Evolutionary conservation across 2,888 invertebrate species (phyloP), one percentile per base, ranked within the genome.

Genomic region (Hydrotaea diabolus): DNA sequence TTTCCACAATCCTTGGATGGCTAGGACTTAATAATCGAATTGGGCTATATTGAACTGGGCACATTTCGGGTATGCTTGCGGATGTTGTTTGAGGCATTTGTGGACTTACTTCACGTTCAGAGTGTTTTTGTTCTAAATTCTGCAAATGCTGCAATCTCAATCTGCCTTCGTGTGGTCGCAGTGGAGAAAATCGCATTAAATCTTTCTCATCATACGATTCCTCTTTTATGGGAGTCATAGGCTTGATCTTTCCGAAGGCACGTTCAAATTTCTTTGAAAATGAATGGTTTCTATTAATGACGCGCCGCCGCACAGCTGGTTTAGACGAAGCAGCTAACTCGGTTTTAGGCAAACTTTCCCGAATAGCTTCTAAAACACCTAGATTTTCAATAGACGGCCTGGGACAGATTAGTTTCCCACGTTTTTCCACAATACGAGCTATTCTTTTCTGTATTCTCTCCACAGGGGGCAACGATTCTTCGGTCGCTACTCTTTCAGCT

Each of bases 371-470:
- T 4, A 81, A 57, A n/a, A 74, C 26, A 21, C 64, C 77, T 11
- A 84, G 49, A 13, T 39, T 3, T 39, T 80, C 84, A 36, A 79
- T 59, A 17, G 81, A 81, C 0, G 75, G 78, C 11, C 57, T 64
- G 2, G 75, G 64, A 13, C 72, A 11, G 8, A 19, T 0, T 17
- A 9, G 13, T 4, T 64, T 19, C 15, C 43, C 43, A 15, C 5
- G 43, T 46, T 59, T 43, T 1, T 55, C 17, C 17, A 19, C 36
- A 39, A 77, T 72, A 13, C 39, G 31, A 36, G 26, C 69, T 23
- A 82, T 80, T 64, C 69, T 59, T 49, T 82, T 77, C 36, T 75
- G 81, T 49, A 84, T 83, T 26, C 72, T 69, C 49, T 76, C 80
- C 1, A 77, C 23, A 11, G 57, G 49, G 0, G 84, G 78, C 39